Conservation (phyloP, 2,797 vertebrate species). For the Pangasius larnaudii region DNA sequence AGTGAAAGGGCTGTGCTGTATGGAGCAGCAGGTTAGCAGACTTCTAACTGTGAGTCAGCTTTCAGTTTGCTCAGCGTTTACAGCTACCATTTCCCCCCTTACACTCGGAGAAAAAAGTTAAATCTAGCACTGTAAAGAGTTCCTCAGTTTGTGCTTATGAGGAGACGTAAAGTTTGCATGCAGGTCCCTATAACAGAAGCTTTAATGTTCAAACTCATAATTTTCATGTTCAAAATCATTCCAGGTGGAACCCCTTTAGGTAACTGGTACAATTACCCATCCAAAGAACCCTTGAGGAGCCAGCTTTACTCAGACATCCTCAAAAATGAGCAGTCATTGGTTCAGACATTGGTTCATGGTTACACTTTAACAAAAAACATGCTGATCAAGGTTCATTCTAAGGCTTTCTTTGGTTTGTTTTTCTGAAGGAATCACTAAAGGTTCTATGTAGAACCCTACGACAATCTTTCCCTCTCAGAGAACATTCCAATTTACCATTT, state of each 20-base stretch:
- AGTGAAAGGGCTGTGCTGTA: constrained; percentile 29
- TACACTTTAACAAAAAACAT: not conserved
- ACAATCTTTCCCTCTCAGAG: not conserved
- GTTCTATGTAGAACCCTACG: not conserved
- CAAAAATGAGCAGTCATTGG: not conserved
- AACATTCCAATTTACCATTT: not conserved
- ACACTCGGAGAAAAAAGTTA: not conserved
- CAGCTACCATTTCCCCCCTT: not conserved
- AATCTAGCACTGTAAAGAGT: not conserved
- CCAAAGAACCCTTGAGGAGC: not conserved
- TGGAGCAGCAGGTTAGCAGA: constrained; percentile 15
- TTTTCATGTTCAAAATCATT: not conserved
- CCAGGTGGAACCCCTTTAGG: not conserved
- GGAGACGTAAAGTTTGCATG: not conserved
- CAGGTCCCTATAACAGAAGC: not conserved
- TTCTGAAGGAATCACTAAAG: not conserved
- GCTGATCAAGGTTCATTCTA: not conserved
- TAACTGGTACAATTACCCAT: not conserved
- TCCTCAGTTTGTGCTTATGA: not conserved
- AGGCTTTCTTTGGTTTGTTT: not conserved
- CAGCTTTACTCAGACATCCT: not conserved
- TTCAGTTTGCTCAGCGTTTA: constrained; percentile 4
- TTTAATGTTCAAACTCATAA: not conserved
- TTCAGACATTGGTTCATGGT: no score
- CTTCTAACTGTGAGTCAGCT: not conserved